These are phyloP conservation scores for Calypte anna DNA, from an alignment of 2,113 vertebrate genomes.

Conservation along the genomic window DNA sequence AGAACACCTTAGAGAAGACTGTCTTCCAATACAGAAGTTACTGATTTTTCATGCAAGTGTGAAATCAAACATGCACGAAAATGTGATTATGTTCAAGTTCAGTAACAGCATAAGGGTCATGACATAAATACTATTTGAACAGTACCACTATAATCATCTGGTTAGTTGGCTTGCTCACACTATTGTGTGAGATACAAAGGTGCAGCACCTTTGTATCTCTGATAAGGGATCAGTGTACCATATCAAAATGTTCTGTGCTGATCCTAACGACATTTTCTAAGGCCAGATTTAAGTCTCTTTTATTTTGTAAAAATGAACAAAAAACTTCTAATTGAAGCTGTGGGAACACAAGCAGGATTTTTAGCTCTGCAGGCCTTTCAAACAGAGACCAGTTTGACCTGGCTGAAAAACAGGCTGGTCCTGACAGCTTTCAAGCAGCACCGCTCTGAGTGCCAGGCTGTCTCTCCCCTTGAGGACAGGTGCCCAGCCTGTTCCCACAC, in stretches of 20 bases:
- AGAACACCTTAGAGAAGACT: background rate
- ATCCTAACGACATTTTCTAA: background rate
- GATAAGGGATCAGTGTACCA: fast-evolving
- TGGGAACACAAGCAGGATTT: background rate
- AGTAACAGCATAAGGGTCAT: background rate
- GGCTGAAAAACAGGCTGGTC: background rate
- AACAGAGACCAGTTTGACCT: fast-evolving
- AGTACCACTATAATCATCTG: background rate
- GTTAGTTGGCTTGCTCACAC: background rate
- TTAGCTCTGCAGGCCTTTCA: background rate
- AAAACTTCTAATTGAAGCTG: background rate
- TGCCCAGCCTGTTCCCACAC: too few relatives aligned
- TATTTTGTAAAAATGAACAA: background rate
- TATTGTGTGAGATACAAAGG: background rate
- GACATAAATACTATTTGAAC: background rate
- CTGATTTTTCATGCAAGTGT: background rate
- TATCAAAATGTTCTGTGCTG: background rate
- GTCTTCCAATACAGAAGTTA: background rate
- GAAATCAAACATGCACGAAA: background rate
- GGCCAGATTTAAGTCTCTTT: background rate
- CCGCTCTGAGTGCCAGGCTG: background rate
- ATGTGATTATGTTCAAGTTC: background rate
- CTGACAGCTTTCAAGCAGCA: background rate
- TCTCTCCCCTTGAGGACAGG: background rate
- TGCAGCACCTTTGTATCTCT: background rate